These are phyloP conservation scores for Achroia grisella DNA, from an alignment of 1,140 invertebrate species.

Conservation along the genomic window DNA sequence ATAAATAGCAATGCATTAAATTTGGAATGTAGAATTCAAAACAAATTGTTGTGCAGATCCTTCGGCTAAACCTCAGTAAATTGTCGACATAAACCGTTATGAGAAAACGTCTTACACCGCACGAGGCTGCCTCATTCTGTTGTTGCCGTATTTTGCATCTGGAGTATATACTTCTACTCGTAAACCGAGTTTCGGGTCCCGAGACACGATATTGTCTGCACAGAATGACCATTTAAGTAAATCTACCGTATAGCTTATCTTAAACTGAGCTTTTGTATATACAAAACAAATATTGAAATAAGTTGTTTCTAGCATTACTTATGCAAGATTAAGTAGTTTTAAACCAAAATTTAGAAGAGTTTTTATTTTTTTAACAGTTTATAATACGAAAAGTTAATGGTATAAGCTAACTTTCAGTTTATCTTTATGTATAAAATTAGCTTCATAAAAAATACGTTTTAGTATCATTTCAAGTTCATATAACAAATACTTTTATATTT, in stretches of 20 bases:
- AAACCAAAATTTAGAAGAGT: no score
- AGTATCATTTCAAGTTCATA: no score
- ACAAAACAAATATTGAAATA: not conserved
- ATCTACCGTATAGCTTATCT: not conserved
- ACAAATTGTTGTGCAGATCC: constrained; percentile 29
- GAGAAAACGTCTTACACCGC: constrained; percentile 29
- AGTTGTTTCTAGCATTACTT: not conserved
- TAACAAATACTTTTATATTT: no score
- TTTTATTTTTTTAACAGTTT: no score
- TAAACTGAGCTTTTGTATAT: not conserved
- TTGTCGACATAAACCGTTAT: constrained; percentile 38
- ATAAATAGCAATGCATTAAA: no score
- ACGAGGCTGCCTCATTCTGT: constrained; percentile 19
- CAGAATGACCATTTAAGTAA: constrained; percentile 7
- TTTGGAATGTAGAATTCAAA: constrained; percentile 11
- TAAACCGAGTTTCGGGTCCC: constrained; percentile 13
- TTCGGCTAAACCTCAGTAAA: constrained; percentile 31
- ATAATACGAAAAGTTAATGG: no score
- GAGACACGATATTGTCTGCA: constrained; percentile 15
- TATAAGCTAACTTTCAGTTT: no score
- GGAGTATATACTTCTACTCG: constrained; percentile 12
- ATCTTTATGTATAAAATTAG: no score
- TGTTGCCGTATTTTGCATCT: constrained; percentile 23
- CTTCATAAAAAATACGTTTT: no score
- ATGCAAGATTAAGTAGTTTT: no score